Percentiles rank a stretch among this genome's conserved stretches.
Conservation (phyloP, 2,888 invertebrate genomes). For the Exocentrus adspersus region DNA sequence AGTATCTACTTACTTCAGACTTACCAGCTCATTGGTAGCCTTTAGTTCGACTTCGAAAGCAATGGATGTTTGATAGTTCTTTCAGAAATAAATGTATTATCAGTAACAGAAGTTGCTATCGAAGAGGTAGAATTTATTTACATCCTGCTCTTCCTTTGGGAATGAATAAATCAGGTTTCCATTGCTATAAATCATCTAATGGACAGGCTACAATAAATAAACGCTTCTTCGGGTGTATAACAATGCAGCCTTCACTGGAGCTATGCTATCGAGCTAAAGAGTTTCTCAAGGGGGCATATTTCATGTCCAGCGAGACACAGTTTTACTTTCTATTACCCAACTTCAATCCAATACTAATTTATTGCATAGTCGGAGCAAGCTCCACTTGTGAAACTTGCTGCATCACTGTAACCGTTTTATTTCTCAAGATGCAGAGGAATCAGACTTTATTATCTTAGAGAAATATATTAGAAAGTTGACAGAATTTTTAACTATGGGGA, state of each 20-base stretch:
- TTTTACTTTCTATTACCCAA: constrained; percentile 28
- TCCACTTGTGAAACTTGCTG: constrained; percentile 36
- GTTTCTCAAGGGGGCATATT: constrained; percentile 18
- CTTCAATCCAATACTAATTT: constrained; percentile 28
- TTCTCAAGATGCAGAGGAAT: constrained; percentile 17
- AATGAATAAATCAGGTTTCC: no score
- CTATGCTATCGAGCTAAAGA: constrained; percentile 9
- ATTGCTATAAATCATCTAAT: no score
- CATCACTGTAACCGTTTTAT: constrained; percentile 39
- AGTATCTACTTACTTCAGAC: no score
- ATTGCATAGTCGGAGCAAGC: constrained; percentile 20
- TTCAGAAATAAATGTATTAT: no score
- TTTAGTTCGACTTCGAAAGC: no score
- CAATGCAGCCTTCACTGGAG: constrained; percentile 23
- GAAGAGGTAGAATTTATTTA: no score
- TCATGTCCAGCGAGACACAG: constrained; percentile 23
- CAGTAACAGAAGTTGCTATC: no score
- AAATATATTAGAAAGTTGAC: neutral
- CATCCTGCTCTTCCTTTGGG: no score
- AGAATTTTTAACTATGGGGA: neutral
- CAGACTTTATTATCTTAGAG: neutral
- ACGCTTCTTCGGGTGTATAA: neutral
- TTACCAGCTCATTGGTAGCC: no score
- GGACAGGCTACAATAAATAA: neutral
- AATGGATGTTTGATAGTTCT: no score